Conservation (phyloP, 2,113 vertebrate species). For the Caracal caracal region DNA sequence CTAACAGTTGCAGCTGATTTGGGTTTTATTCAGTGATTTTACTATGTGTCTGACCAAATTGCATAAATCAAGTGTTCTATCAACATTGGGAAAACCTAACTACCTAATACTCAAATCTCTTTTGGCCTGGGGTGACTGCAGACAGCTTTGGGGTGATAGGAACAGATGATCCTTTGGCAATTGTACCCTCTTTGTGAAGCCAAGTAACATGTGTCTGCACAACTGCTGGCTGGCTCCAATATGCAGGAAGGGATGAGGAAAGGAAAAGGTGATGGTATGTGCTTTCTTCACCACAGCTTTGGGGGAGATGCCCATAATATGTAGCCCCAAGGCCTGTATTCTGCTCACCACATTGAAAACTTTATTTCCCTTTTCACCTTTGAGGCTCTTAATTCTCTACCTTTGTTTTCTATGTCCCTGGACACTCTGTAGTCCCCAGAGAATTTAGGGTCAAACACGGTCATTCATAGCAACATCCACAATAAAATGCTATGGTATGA, state of each 20-base stretch:
- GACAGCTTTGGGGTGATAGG: background rate
- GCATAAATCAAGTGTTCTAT: conserved; percentile 30
- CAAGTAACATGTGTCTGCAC: background rate
- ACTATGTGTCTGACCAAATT: background rate
- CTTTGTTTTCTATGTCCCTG: background rate
- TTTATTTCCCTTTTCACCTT: background rate
- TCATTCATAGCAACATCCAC: background rate
- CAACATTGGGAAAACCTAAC: background rate
- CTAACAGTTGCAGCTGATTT: background rate
- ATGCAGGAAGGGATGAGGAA: background rate
- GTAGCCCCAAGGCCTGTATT: background rate
- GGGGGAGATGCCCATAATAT: background rate
- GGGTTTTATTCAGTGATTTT: conserved; percentile 18
- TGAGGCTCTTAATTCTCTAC: background rate
- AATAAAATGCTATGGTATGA: background rate
- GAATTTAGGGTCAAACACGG: background rate
- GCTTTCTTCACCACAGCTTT: background rate
- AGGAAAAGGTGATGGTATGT: background rate
- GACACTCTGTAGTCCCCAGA: background rate
- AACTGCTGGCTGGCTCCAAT: background rate
- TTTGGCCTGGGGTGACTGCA: background rate
- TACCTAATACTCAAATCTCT: background rate
- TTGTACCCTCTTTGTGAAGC: background rate
- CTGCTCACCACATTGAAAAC: background rate
- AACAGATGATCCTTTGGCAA: background rate